Conservation (phyloP, 1,140 invertebrate genomes). For the Zophobas morio region DNA sequence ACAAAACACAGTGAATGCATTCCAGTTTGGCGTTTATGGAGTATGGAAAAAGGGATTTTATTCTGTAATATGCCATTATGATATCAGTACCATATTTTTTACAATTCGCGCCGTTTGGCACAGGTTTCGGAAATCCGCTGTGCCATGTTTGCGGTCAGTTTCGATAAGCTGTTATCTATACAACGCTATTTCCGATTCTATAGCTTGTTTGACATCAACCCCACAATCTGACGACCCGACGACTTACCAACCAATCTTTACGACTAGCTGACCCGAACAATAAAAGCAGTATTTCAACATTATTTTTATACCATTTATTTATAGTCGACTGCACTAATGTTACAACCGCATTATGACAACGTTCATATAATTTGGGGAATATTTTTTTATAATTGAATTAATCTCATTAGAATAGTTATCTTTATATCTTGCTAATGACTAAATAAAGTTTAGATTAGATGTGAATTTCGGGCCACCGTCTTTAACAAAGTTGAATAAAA, state of each 20-base stretch:
- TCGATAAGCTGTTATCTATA: slow-evolving; percentile 47
- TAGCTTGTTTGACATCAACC: slow-evolving; percentile 40
- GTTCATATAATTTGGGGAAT: too few species aligned
- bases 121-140: slow-evolving; percentile 43
- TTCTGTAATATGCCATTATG: slow-evolving; percentile 8
- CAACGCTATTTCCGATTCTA: slow-evolving; percentile 46
- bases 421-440: too few species aligned
- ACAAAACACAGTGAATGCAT: too few species aligned
- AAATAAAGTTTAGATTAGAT: too few species aligned
- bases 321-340: not conserved
- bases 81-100: slow-evolving; percentile 40
- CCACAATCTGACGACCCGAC: slow-evolving; percentile 29
- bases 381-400: too few species aligned
- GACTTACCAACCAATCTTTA: slow-evolving; percentile 33
- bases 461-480: too few species aligned
- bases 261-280: slow-evolving; percentile 16
- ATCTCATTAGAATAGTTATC: too few species aligned
- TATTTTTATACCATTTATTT: not conserved
- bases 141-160: slow-evolving; percentile 44
- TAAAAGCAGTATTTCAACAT: slow-evolving; percentile 7
- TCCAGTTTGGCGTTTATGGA: too few species aligned
- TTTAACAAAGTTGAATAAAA: too few species aligned
- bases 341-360: too few species aligned
- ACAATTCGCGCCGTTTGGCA: slow-evolving; percentile 35
- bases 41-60: not conserved